Evolutionary conservation across 2,797 vertebrate species (phyloP).

Genomic region (Luscinia luscinia): DNA sequence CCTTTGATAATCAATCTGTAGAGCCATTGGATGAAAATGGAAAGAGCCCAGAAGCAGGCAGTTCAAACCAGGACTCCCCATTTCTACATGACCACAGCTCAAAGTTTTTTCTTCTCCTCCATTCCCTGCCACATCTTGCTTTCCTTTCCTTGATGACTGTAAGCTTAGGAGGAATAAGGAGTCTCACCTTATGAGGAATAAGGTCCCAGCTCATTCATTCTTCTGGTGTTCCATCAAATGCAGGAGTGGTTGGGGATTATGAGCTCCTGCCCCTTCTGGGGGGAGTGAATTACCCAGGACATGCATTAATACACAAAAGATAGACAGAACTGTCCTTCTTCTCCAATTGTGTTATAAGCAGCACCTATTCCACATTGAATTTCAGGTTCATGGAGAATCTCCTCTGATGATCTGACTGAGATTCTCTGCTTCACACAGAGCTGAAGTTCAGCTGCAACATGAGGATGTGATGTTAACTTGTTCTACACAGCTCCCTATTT

Average conservation of each 20-base stretch:
- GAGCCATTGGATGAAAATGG: background rate
- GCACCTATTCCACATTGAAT: background rate
- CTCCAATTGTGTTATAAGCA: background rate
- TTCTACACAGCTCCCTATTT: background rate
- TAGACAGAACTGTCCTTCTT: background rate
- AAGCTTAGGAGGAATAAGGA: background rate
- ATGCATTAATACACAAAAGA: background rate
- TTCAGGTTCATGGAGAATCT: background rate
- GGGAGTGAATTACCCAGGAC: background rate
- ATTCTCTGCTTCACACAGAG: background rate
- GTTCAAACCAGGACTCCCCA: background rate
- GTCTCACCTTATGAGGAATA: background rate
- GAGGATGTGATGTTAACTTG: background rate
- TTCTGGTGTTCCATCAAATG: background rate
- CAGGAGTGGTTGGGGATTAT: background rate
- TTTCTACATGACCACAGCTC: background rate
- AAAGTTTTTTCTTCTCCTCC: background rate
- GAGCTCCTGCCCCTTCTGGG: background rate
- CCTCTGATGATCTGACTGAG: background rate
- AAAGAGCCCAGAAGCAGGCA: background rate
- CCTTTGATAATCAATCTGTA: background rate
- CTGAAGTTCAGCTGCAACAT: background rate
- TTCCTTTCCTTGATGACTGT: background rate
- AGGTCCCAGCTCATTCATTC: background rate
- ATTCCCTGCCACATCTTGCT: accelerated